Base-by-base conservation (phyloP, 1,140 invertebrate species). In the Holotrichia oblita region DNA sequence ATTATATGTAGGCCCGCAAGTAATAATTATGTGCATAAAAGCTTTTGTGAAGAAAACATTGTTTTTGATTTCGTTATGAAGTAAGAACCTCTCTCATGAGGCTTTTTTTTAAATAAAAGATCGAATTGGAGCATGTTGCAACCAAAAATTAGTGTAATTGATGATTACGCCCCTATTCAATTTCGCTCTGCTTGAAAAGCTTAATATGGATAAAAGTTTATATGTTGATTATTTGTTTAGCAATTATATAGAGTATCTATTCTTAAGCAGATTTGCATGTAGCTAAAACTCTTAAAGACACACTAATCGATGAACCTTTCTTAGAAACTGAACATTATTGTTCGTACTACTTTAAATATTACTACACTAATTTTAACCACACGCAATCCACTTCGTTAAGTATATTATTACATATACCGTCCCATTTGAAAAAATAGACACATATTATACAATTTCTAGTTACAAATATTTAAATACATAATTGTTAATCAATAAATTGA, bases 381-480 rank as follows among this genome's bases (percentile, higher is more conserved):
- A 69, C 22, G 22, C 61, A 27, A 14, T 69, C 61, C 22, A 12
- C 61, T 69, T 34, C 9, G 27, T 24, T 69, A 69, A 69, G 44
- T 64, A 64, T 24, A 64, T 20, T 22, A 22, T 20, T 64, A 20
- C 61, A 69, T 69, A 69, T 34, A 22, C 27, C 9, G 24, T 27
- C 10, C 27, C 20, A 27, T 27, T 69, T 69, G 61, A 34, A 69
- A 64, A 69, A 69, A 69, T 69, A 69, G 61, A 69, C 61, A 69
- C 61, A 69, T 69, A 48, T 48, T 48, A 69, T 69, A 69, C 61
- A 69, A 64, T 27, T 69, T 69, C 61, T 69, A 69, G 48, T 55
- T 55, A 27, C 61, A 69, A 17, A 61, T 61, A 61, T 27, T 20
- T 69, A 69, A 69, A 27, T 69, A 69, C 61, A 69, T 22, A 69